A percentile compares a stretch with the other conserved stretches of the same genome.
phyloP scores from a whole-genome alignment of 92 coral and sea anemone species.

The Porites cylindrica region DNA sequence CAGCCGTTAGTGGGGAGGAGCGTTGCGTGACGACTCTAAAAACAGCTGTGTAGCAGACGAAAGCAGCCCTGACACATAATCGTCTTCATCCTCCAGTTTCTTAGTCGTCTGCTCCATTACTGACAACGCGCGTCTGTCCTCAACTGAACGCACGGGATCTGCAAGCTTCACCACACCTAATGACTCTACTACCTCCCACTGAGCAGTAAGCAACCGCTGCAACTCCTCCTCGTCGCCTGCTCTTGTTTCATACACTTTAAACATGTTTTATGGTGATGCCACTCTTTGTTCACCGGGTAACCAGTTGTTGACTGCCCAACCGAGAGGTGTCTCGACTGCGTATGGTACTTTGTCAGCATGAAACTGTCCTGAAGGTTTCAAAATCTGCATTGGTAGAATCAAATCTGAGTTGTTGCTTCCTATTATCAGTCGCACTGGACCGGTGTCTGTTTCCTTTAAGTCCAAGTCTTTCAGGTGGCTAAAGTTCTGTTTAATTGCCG shows the following conservation, averaged over 20 bases:
- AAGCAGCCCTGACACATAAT: conserved; percentile 22
- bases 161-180: not conserved
- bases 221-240: conserved; percentile 1
- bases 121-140: conserved; percentile 7
- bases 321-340: conserved; percentile 44
- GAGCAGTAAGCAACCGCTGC: not conserved
- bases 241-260: no score
- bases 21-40: no score
- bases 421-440: conserved; percentile 29
- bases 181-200: not conserved
- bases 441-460: conserved; percentile 30
- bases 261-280: conserved; percentile 2
- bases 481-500: conserved; percentile 21
- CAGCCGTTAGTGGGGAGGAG: no score
- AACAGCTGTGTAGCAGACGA: no score
- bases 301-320: conserved; percentile 14
- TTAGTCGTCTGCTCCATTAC: not conserved
- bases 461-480: not conserved
- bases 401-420: conserved; percentile 43
- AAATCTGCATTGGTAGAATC: conserved; percentile 32
- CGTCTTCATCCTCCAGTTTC: conserved; percentile 1
- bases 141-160: not conserved
- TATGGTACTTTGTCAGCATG: conserved; percentile 28
- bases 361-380: conserved; percentile 16
- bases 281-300: conserved; percentile 4